phyloP scores from a whole-genome alignment of 2,113 vertebrate species.

The Alexandromys fortis region DNA sequence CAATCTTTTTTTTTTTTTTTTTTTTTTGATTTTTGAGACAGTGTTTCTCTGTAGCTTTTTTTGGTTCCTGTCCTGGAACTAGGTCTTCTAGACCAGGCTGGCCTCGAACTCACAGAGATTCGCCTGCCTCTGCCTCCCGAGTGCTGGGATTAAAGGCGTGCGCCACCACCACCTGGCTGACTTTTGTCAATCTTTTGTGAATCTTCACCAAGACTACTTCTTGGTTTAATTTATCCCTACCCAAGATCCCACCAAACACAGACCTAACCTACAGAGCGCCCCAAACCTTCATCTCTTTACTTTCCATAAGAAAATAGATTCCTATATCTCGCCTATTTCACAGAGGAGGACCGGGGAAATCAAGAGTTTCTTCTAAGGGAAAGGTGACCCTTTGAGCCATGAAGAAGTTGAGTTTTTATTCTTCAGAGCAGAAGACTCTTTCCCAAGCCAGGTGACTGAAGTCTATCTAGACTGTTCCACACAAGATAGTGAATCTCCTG shows the following conservation, averaged over 20 bases:
- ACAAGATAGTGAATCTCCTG: background rate
- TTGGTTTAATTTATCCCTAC: background rate
- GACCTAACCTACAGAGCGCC: background rate
- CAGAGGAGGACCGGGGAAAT: background rate
- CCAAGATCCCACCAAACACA: background rate
- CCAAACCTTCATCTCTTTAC: background rate
- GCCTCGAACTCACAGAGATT: too few relatives aligned
- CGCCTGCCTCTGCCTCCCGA: too few relatives aligned
- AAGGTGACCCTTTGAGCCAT: background rate
- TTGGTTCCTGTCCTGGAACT: too few relatives aligned
- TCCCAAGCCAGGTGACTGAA: background rate
- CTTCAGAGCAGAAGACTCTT: conserved; percentile 27
- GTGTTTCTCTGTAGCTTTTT: too few relatives aligned
- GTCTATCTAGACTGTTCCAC: background rate
- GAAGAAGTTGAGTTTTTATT: conserved; percentile 33
- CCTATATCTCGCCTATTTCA: background rate
- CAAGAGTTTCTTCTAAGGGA: background rate
- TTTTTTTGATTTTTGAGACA: too few relatives aligned
- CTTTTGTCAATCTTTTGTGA: background rate
- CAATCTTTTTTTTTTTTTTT: too few relatives aligned
- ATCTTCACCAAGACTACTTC: background rate
- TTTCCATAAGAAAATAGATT: conserved; percentile 38
- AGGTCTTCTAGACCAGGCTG: too few relatives aligned
- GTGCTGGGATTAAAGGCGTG: too few relatives aligned
- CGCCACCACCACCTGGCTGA: too few relatives aligned